Percentiles rank a stretch among this genome's conserved stretches.
Evolutionary conservation across 2,797 vertebrate species (phyloP).

Genomic region (Percopsis omiscomaycus): DNA sequence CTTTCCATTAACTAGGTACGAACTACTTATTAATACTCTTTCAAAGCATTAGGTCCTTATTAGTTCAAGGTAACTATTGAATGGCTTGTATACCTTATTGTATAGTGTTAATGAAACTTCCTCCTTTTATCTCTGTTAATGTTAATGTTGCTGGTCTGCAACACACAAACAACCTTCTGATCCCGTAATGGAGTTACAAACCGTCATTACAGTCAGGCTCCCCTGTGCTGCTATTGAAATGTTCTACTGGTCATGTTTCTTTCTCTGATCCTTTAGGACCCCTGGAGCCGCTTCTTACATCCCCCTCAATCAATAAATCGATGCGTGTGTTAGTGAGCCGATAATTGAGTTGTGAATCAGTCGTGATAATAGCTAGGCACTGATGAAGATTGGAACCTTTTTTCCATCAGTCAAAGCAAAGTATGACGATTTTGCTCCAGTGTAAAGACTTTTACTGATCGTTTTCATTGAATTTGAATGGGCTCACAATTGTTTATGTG

Average conservation of each 20-base stretch:
- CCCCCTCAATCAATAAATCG: slow-evolving; percentile 55
- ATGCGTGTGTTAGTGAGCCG: slow-evolving; percentile 58
- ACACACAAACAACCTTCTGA: no score
- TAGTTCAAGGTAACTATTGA: no score
- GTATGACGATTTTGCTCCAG: background rate
- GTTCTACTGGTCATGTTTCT: slow-evolving; percentile 32
- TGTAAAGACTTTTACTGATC: background rate
- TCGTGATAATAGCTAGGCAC: slow-evolving; percentile 33
- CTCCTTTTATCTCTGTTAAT: background rate
- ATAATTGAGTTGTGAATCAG: slow-evolving; percentile 66
- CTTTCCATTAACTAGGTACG: no score
- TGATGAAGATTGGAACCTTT: slow-evolving; percentile 42
- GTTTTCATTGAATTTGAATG: background rate
- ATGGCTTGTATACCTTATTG: no score
- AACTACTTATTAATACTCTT: no score
- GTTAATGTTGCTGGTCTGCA: background rate
- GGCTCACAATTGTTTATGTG: no score
- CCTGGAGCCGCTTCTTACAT: slow-evolving; percentile 24
- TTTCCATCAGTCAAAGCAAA: slow-evolving; percentile 12
- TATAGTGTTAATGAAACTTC: background rate
- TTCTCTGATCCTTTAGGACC: slow-evolving; percentile 31
- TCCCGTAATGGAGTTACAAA: no score
- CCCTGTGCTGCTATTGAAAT: background rate
- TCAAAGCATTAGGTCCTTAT: no score
- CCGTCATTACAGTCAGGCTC: background rate